phyloP scores from a whole-genome alignment of 2,113 vertebrate genomes.

The Prionailurus viverrinus region DNA sequence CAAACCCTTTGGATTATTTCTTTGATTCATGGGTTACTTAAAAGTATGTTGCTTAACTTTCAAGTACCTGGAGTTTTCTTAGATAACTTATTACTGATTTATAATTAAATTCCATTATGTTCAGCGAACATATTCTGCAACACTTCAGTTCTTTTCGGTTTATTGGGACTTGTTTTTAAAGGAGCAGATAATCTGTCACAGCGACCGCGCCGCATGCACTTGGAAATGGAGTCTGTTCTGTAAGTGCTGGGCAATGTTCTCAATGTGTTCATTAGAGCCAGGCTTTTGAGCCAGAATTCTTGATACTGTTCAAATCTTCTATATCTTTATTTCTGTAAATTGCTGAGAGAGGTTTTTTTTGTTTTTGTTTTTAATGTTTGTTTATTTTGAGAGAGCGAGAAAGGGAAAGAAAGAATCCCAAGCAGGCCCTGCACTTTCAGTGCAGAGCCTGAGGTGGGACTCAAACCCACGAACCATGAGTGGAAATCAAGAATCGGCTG shows the following conservation, averaged over 20 bases:
- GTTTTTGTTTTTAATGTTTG: too few relatives aligned
- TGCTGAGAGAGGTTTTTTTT: not conserved
- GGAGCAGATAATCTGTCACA: not conserved
- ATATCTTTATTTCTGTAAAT: not conserved
- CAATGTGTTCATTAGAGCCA: not conserved
- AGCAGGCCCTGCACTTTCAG: too few relatives aligned
- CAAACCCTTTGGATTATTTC: not conserved
- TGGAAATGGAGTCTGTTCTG: not conserved
- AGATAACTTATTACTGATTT: not conserved
- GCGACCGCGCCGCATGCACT: accelerated
- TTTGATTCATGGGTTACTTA: not conserved
- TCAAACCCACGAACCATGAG: too few relatives aligned
- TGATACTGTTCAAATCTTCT: not conserved
- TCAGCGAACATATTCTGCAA: not conserved
- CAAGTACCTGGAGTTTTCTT: not conserved
- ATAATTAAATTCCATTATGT: not conserved
- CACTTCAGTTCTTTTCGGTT: not conserved
- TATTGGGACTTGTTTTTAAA: not conserved
- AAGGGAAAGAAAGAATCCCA: too few relatives aligned
- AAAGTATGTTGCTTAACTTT: not conserved
- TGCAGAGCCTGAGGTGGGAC: too few relatives aligned
- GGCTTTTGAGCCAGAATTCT: not conserved
- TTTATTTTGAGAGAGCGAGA: too few relatives aligned
- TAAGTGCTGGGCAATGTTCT: not conserved
- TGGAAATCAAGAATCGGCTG: too few relatives aligned